Percentiles rank a stretch among this genome's conserved stretches.
Conservation (phyloP, 2,797 vertebrate genomes). For the Diplodus sargus region DNA sequence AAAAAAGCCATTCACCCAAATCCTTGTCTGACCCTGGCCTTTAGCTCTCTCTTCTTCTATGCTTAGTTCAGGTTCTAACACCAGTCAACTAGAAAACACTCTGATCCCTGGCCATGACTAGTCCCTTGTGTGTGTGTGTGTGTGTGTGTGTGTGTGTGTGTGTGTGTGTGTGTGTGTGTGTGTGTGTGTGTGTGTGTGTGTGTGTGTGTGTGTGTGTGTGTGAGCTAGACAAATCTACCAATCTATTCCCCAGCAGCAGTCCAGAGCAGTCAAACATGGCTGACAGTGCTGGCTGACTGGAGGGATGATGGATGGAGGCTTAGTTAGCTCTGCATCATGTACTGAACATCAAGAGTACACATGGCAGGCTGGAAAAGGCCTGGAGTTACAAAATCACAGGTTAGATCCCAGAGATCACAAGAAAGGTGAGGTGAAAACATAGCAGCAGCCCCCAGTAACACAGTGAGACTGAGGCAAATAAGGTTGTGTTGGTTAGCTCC, state of each 20-base stretch:
- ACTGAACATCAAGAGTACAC: slow-evolving; percentile 54
- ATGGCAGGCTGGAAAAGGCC: slow-evolving; percentile 33
- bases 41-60: slow-evolving; percentile 45
- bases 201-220: slow-evolving; percentile 31
- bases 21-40: slow-evolving; percentile 63
- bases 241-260: slow-evolving; percentile 69
- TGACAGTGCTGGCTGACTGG: slow-evolving; percentile 73
- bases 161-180: slow-evolving; percentile 32
- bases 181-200: slow-evolving; percentile 9
- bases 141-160: slow-evolving; percentile 6
- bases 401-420: slow-evolving; percentile 25
- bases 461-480: slow-evolving; percentile 13
- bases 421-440: slow-evolving; percentile 9
- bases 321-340: slow-evolving; percentile 70
- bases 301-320: slow-evolving; percentile 78
- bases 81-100: slow-evolving; percentile 76
- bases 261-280: slow-evolving; percentile 75
- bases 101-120: slow-evolving; percentile 57
- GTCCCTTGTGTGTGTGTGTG: slow-evolving; percentile 50
- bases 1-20: slow-evolving; percentile 70
- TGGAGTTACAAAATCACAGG: slow-evolving; percentile 26
- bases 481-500: slow-evolving; percentile 34
- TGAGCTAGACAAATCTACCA: slow-evolving; percentile 70
- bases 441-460: slow-evolving; percentile 25
- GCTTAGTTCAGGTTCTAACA: slow-evolving; percentile 69